Evolutionary conservation across 2,113 vertebrate species (phyloP).

Genomic region (Semicossyphus pulcher): DNA sequence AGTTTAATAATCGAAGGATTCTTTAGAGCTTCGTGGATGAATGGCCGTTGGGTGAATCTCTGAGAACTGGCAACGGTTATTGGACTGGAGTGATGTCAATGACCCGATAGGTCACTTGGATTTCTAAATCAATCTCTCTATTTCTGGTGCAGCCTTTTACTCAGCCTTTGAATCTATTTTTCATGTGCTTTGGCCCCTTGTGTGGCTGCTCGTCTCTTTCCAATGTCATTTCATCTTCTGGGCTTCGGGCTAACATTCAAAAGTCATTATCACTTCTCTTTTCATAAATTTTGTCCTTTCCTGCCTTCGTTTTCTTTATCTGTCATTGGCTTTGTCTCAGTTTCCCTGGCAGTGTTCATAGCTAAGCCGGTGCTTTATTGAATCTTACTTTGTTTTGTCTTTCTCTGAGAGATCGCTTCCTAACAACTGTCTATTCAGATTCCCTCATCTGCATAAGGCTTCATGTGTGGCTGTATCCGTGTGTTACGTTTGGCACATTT

Average conservation of each 20-base stretch:
- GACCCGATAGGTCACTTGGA: conserved; percentile 44
- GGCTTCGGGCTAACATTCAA: conserved; percentile 31
- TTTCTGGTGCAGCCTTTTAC: conserved; percentile 45
- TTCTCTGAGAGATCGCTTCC: conserved; percentile 5
- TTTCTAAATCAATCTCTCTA: conserved; percentile 56
- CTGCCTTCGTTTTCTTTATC: conserved; percentile 13
- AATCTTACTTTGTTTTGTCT: conserved; percentile 24
- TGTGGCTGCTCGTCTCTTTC: conserved; percentile 10
- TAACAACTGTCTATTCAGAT: neutral
- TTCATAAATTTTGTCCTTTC: conserved; percentile 37
- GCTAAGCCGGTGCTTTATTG: conserved; percentile 10
- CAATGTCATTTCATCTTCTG: conserved; percentile 22
- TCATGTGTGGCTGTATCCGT: conserved; percentile 7
- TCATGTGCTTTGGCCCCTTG: conserved; percentile 6
- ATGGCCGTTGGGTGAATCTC: conserved; percentile 8
- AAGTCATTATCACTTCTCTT: conserved; percentile 42
- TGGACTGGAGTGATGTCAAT: conserved; percentile 39
- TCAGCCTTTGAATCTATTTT: conserved; percentile 46
- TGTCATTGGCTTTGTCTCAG: conserved; percentile 6
- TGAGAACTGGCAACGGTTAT: conserved; percentile 50
- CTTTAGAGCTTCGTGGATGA: neutral
- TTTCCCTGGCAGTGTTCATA: conserved; percentile 15
- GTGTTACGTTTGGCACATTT: neutral
- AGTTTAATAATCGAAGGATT: conserved; percentile 4
- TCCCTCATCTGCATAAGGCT: neutral